phyloP scores from a whole-genome alignment of 2,797 vertebrate genomes.

The Bovichtus diacanthus region DNA sequence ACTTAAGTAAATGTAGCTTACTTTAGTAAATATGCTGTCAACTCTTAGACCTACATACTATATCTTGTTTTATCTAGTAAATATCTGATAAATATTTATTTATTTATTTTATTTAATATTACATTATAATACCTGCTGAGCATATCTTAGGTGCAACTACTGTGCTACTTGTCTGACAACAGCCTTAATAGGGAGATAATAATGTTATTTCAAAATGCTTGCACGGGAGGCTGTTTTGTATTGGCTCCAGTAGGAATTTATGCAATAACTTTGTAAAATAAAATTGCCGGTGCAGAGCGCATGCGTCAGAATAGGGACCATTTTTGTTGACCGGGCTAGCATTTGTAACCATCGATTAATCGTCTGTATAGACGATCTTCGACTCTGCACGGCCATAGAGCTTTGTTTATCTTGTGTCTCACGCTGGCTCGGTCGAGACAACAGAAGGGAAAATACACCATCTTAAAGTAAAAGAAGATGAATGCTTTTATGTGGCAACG shows the following conservation, averaged over 20 bases:
- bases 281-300: not conserved
- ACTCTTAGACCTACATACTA: not conserved
- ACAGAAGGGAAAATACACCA: not conserved
- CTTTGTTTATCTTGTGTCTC: constrained; percentile 38
- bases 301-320: not conserved
- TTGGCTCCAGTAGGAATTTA: not conserved
- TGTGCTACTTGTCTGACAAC: not conserved
- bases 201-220: not conserved
- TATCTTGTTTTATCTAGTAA: not conserved
- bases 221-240: not conserved
- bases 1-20: not conserved
- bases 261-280: not conserved
- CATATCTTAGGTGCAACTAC: not conserved
- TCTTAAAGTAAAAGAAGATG: not conserved
- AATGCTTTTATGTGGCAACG: not conserved
- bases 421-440: not conserved
- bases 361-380: constrained; percentile 36
- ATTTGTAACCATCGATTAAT: not conserved
- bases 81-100: not conserved
- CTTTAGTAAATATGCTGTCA: not conserved
- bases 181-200: not conserved
- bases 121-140: not conserved
- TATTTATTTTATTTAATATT: not conserved
- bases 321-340: not conserved
- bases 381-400: not conserved